These are phyloP conservation scores for Psettodes erumei DNA, from an alignment of 2,113 vertebrate genomes.

Conservation along the genomic window DNA sequence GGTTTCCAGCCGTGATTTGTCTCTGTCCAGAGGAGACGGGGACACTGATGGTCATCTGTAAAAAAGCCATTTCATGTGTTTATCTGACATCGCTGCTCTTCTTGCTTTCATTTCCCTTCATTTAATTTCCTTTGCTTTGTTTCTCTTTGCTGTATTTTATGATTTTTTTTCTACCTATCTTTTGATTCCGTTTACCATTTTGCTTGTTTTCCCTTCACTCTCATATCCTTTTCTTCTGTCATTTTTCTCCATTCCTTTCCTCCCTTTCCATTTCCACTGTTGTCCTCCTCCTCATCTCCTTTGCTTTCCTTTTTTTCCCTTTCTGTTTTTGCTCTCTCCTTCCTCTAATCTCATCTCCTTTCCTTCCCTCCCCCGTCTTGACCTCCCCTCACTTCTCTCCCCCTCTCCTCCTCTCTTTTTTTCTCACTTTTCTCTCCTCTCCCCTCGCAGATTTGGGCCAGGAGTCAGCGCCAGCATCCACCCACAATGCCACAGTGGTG, in stretches of 20 bases:
- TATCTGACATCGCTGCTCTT: constrained; percentile 25
- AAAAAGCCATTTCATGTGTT: constrained; percentile 29
- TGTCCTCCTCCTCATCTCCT: background rate
- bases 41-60: constrained; percentile 47
- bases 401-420: background rate
- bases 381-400: background rate
- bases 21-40: constrained; percentile 45
- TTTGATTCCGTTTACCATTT: background rate
- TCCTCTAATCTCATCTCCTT: background rate
- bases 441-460: constrained; percentile 73
- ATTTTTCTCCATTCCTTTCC: background rate
- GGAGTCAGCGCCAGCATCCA: constrained; percentile 79
- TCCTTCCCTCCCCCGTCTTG: background rate
- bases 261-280: too few relatives aligned
- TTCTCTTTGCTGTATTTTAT: background rate
- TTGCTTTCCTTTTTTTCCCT: too few relatives aligned
- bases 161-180: background rate
- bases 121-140: constrained; percentile 19
- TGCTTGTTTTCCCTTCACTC: background rate
- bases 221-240: background rate
- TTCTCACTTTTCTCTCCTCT: background rate
- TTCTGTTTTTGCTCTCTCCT: background rate
- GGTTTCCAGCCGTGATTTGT: constrained; percentile 29
- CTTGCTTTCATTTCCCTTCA: constrained; percentile 35
- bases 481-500: constrained; percentile 75